Evolutionary conservation across 2,113 vertebrate genomes (phyloP), one percentile per base, ranked within the genome.

Genomic region (Pimephales promelas): DNA sequence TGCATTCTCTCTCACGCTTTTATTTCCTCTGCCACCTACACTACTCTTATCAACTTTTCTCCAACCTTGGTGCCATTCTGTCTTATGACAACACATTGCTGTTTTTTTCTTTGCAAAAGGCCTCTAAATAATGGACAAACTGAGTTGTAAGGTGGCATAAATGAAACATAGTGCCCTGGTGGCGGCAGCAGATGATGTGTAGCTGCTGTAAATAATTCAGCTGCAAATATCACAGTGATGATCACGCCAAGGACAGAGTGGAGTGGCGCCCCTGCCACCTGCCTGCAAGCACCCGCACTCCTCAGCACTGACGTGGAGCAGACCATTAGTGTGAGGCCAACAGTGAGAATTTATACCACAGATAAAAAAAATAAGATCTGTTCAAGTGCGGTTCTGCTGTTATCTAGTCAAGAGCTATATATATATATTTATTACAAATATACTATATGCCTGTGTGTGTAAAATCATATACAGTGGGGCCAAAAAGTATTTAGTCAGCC

Each of bases 111-210:
- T 92, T 92, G 87, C 93, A 89, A 90, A 94, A 92, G 84, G 89
- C 86, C 91, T 83, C 91, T 97, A 94, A 97, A 96, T 97, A 95
- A 97, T 97, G 91, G 88, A 96, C 88, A 82, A 89, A 77, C 82
- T 93, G 88, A 77, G 94, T 91, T 10, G 89, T 92, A 47, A 83
- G 43, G 93, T 90, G 90, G 92, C 93, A 94, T 95, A 94, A 96
- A 96, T 96, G 95, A 95, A 96, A 96, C 95, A 97, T 95, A 93
- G 89, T 87, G 89, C 82, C 88, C 90, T 91, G 85, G 70, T 87
- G 74, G 88, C 45, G 80, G 90, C 83, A 87, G 88, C 76, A 76
- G 89, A 85, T 90, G 91, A 91, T 71, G 88, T 91, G 90, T 91
- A 92, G 91, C 89, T 90, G 10, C 84, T 72, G 86, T 95, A 89